Conservation (phyloP, 1,140 invertebrate species). For the Grapholita molesta region DNA sequence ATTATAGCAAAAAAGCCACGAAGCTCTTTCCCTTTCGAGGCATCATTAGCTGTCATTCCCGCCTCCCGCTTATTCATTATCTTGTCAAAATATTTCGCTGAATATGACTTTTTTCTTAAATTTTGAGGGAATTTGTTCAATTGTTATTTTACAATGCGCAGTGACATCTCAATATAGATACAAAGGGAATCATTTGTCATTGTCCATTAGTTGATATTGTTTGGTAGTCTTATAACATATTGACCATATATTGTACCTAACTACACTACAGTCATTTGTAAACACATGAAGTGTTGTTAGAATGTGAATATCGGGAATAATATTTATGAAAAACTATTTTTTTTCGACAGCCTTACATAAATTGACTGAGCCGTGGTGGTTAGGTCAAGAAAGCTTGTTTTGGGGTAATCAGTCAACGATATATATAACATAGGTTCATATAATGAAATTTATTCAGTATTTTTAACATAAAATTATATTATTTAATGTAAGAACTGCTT, state of each 20-base stretch:
- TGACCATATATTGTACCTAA: constrained; percentile 31
- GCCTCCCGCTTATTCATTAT: constrained; percentile 68
- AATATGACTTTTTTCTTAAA: constrained; percentile 44
- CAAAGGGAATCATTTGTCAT: constrained; percentile 73
- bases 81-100: constrained; percentile 74
- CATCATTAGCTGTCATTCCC: constrained; percentile 60
- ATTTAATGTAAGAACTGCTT: too few relatives aligned
- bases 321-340: too few relatives aligned
- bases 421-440: too few relatives aligned
- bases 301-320: not conserved
- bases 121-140: constrained; percentile 68
- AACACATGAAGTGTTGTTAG: not conserved
- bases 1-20: not conserved
- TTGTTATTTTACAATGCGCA: constrained; percentile 53
- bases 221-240: constrained; percentile 50
- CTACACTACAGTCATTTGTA: not conserved
- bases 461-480: too few relatives aligned
- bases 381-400: too few relatives aligned
- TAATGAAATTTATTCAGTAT: too few relatives aligned
- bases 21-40: constrained; percentile 46
- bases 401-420: too few relatives aligned
- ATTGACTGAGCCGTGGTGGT: too few relatives aligned
- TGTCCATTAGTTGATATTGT: constrained; percentile 73
- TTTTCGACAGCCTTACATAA: too few relatives aligned
- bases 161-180: constrained; percentile 68